A percentile compares a stretch with the other conserved stretches of the same genome.
These are phyloP conservation scores for Temnopleurus reevesii DNA, from an alignment of 53 echinoderm and acorn worm species.

Conservation along the genomic window DNA sequence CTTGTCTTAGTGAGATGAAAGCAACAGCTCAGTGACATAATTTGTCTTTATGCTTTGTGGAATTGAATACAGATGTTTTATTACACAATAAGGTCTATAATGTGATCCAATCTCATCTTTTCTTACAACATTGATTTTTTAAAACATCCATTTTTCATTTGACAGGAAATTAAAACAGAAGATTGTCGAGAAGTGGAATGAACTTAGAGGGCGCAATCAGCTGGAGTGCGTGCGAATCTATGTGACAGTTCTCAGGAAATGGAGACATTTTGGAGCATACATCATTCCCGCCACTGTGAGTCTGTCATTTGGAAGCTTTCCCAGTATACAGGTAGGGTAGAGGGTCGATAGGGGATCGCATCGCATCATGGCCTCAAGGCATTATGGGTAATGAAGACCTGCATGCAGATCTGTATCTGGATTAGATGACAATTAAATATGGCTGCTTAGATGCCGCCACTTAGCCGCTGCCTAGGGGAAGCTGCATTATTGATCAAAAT, in stretches of 20 bases:
- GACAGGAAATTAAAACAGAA: constrained; percentile 72
- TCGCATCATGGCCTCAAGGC: constrained; percentile 44
- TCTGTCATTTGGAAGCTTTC: constrained; percentile 56
- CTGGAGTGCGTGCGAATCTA: constrained; percentile 86
- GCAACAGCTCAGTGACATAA: no score
- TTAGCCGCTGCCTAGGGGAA: neutral
- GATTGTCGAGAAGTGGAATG: constrained; percentile 83
- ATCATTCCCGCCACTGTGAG: constrained; percentile 91
- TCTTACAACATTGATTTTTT: no score
- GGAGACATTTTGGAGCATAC: constrained; percentile 93
- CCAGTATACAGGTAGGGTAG: constrained; percentile 27
- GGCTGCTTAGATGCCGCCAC: neutral
- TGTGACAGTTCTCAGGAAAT: constrained; percentile 83
- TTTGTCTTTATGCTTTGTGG: no score
- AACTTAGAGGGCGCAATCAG: constrained; percentile 72
- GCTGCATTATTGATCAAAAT: neutral
- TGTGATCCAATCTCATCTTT: no score
- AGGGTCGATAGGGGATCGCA: neutral
- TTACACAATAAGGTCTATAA: no score
- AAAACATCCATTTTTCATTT: no score
- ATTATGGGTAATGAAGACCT: constrained; percentile 8
- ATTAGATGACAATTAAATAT: constrained; percentile 21
- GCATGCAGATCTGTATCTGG: constrained; percentile 8
- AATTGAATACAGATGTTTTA: no score
- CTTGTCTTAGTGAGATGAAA: no score